phyloP scores from a whole-genome alignment of 2,113 vertebrate species.

The Ranitomeya imitator region DNA sequence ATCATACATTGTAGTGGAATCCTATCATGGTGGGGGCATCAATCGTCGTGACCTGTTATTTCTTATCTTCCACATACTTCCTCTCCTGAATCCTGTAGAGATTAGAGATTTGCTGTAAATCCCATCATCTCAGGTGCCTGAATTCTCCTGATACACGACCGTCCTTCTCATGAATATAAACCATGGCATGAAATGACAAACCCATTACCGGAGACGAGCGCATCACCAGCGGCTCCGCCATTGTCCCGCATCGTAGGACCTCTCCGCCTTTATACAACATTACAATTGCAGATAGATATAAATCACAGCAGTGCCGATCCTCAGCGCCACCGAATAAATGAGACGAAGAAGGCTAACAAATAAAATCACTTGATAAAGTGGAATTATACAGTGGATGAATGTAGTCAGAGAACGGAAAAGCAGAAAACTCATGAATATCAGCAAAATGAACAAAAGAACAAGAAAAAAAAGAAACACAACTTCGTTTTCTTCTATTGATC shows the following conservation, averaged over 20 bases:
- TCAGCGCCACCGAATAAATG: background rate
- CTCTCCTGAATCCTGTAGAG: background rate
- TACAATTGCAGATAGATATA: constrained; percentile 25
- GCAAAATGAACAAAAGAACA: constrained; percentile 19
- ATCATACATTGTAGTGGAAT: no score
- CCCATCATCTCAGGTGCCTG: background rate
- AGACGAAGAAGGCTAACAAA: constrained; percentile 2
- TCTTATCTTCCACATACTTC: background rate
- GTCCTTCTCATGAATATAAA: background rate
- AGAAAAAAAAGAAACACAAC: background rate
- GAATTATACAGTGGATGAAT: constrained; percentile 30
- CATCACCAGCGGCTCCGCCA: background rate
- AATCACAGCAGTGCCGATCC: background rate
- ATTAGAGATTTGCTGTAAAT: background rate
- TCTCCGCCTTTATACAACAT: background rate
- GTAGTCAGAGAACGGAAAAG: constrained; percentile 18
- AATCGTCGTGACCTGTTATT: no score
- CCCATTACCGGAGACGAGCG: background rate
- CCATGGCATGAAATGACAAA: background rate
- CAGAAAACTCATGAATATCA: constrained; percentile 27
- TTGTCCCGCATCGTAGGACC: background rate
- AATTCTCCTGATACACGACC: background rate
- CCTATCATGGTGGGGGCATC: no score
- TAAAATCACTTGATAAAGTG: constrained; percentile 35
- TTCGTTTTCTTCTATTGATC: constrained; percentile 6